Evolutionary conservation across 2,888 invertebrate genomes (phyloP).

Genomic region (Drosophila meridiana): DNA sequence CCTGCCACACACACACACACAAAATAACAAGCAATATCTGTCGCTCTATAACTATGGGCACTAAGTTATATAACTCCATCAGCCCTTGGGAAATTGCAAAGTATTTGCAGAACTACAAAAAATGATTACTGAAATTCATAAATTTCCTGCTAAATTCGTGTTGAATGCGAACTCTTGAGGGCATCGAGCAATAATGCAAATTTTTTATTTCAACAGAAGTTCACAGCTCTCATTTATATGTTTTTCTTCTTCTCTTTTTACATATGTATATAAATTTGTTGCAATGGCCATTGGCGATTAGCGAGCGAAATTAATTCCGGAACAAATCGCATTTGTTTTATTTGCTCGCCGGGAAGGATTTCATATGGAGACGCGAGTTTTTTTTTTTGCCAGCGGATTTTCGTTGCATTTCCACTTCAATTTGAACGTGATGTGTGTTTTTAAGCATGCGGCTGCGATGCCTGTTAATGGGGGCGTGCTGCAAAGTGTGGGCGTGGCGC

Average conservation of each 20-base stretch:
- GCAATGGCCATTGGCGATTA: constrained; percentile 18
- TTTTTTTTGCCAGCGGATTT: constrained; percentile 45
- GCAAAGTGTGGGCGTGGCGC: constrained; percentile 9
- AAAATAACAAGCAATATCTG: not conserved
- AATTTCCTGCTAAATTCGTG: not conserved
- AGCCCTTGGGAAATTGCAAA: not conserved
- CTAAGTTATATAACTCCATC: not conserved
- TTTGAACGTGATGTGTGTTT: constrained; percentile 77
- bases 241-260: not conserved
- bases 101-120: not conserved
- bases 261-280: not conserved
- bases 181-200: not conserved
- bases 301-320: constrained; percentile 20
- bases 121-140: not conserved
- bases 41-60: not conserved
- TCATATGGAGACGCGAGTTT: constrained; percentile 17
- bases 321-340: not conserved
- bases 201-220: not conserved
- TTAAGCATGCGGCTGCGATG: constrained; percentile 54
- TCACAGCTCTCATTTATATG: not conserved
- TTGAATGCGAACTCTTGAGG: not conserved
- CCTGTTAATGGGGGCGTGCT: constrained; percentile 9
- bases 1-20: not conserved
- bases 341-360: constrained; percentile 8
- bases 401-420: constrained; percentile 69